These are phyloP conservation scores for Zoanthus sociatus DNA, from an alignment of 92 coral and sea anemone genomes.

Conservation along the genomic window DNA sequence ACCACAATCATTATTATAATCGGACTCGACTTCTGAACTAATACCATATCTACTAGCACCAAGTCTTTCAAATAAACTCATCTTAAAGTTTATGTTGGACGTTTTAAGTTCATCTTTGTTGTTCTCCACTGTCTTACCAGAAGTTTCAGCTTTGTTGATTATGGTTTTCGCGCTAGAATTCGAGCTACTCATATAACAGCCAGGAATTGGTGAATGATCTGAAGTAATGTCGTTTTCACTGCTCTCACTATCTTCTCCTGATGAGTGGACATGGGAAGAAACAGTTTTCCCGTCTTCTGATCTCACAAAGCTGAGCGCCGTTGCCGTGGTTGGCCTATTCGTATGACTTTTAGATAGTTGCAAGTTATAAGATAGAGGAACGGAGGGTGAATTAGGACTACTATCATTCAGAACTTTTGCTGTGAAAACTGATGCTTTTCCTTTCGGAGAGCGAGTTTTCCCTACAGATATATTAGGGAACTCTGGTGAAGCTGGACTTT, in stretches of 20 bases:
- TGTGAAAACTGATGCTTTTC: background rate
- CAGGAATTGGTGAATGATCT: background rate
- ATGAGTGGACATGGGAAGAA: background rate
- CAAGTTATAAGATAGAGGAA: conserved; percentile 8
- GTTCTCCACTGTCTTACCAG: background rate
- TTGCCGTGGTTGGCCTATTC: conserved; percentile 5
- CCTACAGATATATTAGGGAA: conserved; percentile 3
- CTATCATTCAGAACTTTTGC: background rate
- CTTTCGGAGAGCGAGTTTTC: background rate
- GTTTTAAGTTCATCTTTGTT: background rate
- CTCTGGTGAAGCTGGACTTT: background rate
- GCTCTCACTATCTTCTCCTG: conserved; percentile 33
- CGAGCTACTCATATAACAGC: background rate
- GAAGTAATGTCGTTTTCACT: background rate
- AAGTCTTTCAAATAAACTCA: conserved; percentile 57
- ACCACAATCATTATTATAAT: conserved; percentile 39
- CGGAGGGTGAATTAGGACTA: conserved; percentile 33
- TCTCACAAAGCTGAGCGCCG: conserved; percentile 24
- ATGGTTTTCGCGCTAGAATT: conserved; percentile 6
- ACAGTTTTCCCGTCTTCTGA: background rate
- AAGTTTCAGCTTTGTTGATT: background rate
- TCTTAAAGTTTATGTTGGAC: conserved; percentile 19
- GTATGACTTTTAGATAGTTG: conserved; percentile 14
- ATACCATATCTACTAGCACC: conserved; percentile 50
- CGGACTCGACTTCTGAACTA: conserved; percentile 1